phyloP scores from a whole-genome alignment of 2,888 invertebrate species.

The Lepeophtheirus nordmannii region DNA sequence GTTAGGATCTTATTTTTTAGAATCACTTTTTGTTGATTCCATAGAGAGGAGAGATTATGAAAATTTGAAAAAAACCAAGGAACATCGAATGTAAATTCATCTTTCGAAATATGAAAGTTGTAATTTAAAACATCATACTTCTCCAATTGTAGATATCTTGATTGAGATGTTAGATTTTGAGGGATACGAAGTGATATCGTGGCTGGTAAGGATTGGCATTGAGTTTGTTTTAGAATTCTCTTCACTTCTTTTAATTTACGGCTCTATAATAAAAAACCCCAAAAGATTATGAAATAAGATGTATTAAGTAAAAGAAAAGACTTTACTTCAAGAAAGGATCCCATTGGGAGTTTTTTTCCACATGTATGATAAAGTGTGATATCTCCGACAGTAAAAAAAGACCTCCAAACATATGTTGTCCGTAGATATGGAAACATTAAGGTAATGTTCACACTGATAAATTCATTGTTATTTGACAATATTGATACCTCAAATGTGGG shows the following conservation, averaged over 20 bases:
- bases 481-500: background rate
- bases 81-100: constrained; percentile 5
- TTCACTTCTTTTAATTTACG: background rate
- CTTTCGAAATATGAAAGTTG: background rate
- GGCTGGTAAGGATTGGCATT: background rate
- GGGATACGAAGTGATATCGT: background rate
- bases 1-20: background rate
- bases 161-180: background rate
- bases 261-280: background rate
- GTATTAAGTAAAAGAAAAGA: background rate
- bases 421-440: background rate
- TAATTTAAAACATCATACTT: background rate
- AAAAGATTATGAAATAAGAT: background rate
- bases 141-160: background rate
- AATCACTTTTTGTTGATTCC: constrained; percentile 8
- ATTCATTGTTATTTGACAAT: background rate
- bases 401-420: constrained; percentile 2
- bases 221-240: background rate
- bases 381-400: background rate
- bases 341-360: constrained; percentile 4
- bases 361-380: constrained; percentile 11
- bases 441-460: background rate
- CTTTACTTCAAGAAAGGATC: background rate
- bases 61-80: constrained; percentile 2
- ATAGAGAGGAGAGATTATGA: constrained; percentile 7